These are phyloP conservation scores for Paradisaea rubra DNA, from an alignment of 2,113 vertebrate genomes.

Conservation along the genomic window DNA sequence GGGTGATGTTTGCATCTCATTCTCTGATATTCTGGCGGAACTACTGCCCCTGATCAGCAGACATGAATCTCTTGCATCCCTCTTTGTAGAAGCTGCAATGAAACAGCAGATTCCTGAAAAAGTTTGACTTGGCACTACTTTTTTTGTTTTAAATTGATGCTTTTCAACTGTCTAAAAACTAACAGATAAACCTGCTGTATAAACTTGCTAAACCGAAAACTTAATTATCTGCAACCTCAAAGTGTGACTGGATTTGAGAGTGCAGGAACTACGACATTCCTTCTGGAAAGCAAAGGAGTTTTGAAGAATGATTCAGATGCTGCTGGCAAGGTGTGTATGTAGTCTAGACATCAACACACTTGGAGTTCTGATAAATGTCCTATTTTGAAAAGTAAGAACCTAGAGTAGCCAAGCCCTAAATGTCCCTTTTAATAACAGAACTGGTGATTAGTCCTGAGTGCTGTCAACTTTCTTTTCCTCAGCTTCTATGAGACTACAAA, in stretches of 20 bases:
- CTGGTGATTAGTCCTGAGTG: neutral
- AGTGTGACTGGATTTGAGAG: neutral
- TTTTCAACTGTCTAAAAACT: neutral
- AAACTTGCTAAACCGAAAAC: neutral
- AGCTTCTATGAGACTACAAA: neutral
- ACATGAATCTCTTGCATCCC: neutral
- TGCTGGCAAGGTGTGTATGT: neutral
- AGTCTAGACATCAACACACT: neutral
- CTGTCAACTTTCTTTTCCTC: neutral
- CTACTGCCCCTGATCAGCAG: neutral
- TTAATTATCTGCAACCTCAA: neutral
- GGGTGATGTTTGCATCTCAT: neutral
- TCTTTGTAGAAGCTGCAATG: neutral
- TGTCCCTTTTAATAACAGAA: neutral
- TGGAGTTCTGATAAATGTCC: neutral
- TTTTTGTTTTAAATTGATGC: neutral
- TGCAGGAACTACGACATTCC: neutral
- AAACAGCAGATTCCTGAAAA: neutral
- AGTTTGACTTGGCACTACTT: neutral
- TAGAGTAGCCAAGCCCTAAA: neutral
- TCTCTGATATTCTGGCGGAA: neutral
- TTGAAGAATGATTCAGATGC: neutral
- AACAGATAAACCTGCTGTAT: neutral
- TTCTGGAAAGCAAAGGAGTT: neutral
- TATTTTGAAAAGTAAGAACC: neutral